Percentiles rank a stretch among this genome's conserved stretches.
Conservation (phyloP, 35 echinoderm and acorn worm species). For the Apostichopus parvimensis region DNA sequence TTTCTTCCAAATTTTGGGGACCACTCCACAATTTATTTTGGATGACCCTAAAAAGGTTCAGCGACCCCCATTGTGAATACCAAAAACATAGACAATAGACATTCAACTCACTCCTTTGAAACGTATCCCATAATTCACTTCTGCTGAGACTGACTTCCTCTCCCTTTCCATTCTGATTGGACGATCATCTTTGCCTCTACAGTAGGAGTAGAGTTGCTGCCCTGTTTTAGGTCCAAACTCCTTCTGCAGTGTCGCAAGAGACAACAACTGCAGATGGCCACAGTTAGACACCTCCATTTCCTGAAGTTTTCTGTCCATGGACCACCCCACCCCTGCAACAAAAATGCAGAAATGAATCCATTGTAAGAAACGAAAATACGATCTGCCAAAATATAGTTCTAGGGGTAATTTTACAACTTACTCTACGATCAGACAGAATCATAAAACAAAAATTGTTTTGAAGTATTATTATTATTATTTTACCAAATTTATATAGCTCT, state of each 20-base stretch:
- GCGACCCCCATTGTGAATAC: no score
- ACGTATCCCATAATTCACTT: constrained; percentile 96
- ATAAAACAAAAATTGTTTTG: no score
- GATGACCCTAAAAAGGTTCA: no score
- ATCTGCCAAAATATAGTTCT: no score
- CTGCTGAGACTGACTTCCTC: constrained; percentile 93
- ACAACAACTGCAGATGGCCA: constrained; percentile 71
- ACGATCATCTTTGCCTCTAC: constrained; percentile 80
- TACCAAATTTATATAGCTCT: no score
- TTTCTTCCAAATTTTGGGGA: no score
- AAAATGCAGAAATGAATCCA: background rate
- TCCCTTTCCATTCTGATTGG: constrained; percentile 78
- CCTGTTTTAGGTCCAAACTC: constrained; percentile 98
- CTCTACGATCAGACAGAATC: no score
- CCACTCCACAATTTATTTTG: no score
- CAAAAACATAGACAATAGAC: no score
- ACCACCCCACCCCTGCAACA: constrained; percentile 83
- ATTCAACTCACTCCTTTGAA: constrained; percentile 70
- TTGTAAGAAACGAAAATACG: no score
- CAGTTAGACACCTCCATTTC: constrained; percentile 66
- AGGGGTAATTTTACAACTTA: no score
- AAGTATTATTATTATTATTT: no score
- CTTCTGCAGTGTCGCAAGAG: constrained; percentile 72
- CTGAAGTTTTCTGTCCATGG: constrained; percentile 52
- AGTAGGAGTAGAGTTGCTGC: constrained; percentile 73